Evolutionary conservation across 2,113 vertebrate genomes (phyloP), one percentile per base, ranked within the genome.

Genomic region (Oreochromis aureus): DNA sequence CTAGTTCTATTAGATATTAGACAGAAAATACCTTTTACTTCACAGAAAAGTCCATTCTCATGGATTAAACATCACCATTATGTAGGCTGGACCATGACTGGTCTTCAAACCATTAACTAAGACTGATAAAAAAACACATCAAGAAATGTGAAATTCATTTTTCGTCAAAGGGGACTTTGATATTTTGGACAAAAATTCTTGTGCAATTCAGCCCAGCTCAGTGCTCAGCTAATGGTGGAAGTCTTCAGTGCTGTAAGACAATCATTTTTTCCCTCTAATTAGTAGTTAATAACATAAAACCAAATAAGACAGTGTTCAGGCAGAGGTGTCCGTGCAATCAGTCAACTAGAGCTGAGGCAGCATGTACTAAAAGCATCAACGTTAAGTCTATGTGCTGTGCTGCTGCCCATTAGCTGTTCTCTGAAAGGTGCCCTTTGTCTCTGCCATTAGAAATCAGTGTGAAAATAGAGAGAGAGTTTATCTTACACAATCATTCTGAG

Each of bases 341-440:
- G 56, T 4, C 63, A 48, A 48, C 54, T 82, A 8, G 41, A 81
- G 80, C 46, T 48, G 54, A 71, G 84, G 82, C 82, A 89, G 34
- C 83, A n/a, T 87, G 88, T 73, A 87, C 82, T 94, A 90, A 92
- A 92, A 91, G 91, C 89, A 51, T 88, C 88, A 84, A 73, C 73
- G 36, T 71, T 39, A 15, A 82, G 87, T 85, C 71, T 83, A 82
- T 54, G 84, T 89, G 83, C 81, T 2, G 11, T 22, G 86, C 41
- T 36, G 69, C 83, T 83, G 90, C 83, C 87, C 87, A 92, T 93
- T 93, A 94, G 78, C 87, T 82, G 83, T 58, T 80, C 87, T 36
- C 22, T 88, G 39, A 83, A 89, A 84, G 87, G 86, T 85, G 90
- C 59, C 91, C 86, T 93, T 91, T 94, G 92, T 93, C 88, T 83